Conservation (phyloP, 2,888 invertebrate genomes). For the Heteromurus nitidus region DNA sequence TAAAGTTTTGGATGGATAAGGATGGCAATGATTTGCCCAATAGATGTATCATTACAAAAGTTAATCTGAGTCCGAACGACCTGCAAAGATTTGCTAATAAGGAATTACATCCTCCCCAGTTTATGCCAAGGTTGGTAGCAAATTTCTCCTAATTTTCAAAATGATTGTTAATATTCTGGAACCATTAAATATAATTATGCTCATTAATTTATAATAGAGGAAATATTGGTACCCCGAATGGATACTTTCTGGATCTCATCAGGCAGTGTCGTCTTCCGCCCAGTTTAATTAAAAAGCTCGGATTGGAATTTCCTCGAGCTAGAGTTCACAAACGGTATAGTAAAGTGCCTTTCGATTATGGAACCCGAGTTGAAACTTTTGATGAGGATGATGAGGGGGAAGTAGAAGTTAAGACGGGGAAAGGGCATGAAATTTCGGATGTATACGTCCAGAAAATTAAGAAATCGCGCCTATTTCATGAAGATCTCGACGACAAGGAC, state of each 20-base stretch:
- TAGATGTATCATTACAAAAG: constrained; percentile 75
- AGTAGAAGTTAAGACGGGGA: constrained; percentile 68
- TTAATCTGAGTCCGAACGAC: constrained; percentile 69
- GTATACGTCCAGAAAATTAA: constrained; percentile 23
- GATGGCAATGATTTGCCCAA: constrained; percentile 75
- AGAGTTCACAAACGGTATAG: constrained; percentile 76
- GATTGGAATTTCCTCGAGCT: constrained; percentile 75
- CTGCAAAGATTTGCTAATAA: constrained; percentile 66
- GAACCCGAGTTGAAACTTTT: too few species aligned
- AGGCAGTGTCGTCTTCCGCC: constrained; percentile 77
- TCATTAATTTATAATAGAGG: constrained; percentile 74
- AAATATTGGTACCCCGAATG: constrained; percentile 79
- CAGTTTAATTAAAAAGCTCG: constrained; percentile 76
- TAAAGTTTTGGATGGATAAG: constrained; percentile 76
- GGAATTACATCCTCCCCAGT: constrained; percentile 68
- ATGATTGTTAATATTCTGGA: not conserved
- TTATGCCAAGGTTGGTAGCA: constrained; percentile 68
- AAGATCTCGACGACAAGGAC: constrained; percentile 47
- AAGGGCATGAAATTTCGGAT: constrained; percentile 71
- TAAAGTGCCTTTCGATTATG: constrained; percentile 76
- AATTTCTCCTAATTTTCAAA: not conserved
- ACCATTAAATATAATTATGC: not conserved
- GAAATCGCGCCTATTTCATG: not conserved
- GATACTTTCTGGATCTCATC: constrained; percentile 77
- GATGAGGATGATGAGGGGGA: constrained; percentile 55